Evolutionary conservation across 1,140 invertebrate genomes (phyloP), one percentile per base, ranked within the genome.

Genomic region (Leptinotarsa defecta): DNA sequence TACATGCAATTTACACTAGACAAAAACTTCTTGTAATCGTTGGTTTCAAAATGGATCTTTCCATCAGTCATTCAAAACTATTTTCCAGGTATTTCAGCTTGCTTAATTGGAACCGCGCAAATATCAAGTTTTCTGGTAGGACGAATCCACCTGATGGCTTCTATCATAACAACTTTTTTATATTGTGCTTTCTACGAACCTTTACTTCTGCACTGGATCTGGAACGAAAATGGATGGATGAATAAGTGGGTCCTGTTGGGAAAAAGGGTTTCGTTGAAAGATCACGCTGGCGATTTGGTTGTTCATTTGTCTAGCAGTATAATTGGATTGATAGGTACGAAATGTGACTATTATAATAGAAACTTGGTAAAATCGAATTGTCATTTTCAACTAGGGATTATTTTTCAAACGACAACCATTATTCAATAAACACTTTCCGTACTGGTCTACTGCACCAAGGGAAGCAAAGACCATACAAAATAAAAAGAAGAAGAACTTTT

Each of bases 171-270:
- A 43, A 73, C 73, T 1, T 74, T 78, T 49, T 13, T 79, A 5
- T 77, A 74, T 8, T 73, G 75, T 65, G 69, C 69, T 11, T 20
- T 79, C n/a, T 77, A 75, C 65, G 76, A 78, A 71, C 81, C 81
- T 8, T 71, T 81, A 13, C 65, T 81, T 52, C 77, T 81, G 74
- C 78, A 77, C 48, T 83, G 81, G 81, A 72, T 77, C n/a, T 83
- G 80, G 80, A 76, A 75, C 71, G 27, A 73, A 2, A 71, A 76
- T 57, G 81, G 80, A 19, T 81, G 80, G 80, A 78, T 83, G 79
- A 79, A 71, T 3, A 70, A 67, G 13, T 34, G 52, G 6, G 73
- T n/a, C 13, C 65, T 83, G 17, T n/a, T 77, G 3, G 72, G 74
- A 15, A 19, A 73, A 68, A 70, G 57, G 20, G 76, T 79, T 2